phyloP scores from a whole-genome alignment of 1,140 invertebrate species.

The Drosophila yakuba region DNA sequence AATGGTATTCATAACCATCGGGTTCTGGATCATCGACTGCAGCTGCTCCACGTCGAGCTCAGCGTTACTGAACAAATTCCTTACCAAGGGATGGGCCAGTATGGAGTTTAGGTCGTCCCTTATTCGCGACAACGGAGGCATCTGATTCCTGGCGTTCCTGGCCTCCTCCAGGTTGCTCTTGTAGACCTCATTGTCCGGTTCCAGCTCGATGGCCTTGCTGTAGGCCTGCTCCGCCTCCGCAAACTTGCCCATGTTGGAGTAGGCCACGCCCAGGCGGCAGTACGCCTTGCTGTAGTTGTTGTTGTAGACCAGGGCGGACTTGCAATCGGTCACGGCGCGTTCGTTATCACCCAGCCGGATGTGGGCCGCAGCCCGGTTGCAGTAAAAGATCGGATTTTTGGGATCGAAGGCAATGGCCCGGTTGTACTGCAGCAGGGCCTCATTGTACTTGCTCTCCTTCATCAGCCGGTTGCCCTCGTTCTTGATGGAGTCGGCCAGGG shows the following conservation, averaged over 20 bases:
- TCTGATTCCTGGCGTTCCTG: slow-evolving; percentile 88
- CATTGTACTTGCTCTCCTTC: slow-evolving; percentile 91
- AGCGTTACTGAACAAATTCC: slow-evolving; percentile 74
- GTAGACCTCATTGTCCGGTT: slow-evolving; percentile 97
- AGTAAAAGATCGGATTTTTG: slow-evolving; percentile 96
- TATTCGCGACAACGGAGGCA: slow-evolving; percentile 57
- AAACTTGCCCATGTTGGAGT: slow-evolving; percentile 92
- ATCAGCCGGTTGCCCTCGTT: slow-evolving; percentile 95
- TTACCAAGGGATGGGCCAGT: slow-evolving; percentile 68
- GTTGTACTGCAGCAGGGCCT: slow-evolving; percentile 93
- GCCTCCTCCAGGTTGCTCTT: slow-evolving; percentile 93
- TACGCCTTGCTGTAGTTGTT: slow-evolving; percentile 97
- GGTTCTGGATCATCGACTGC: slow-evolving; percentile 75
- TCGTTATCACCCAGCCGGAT: slow-evolving; percentile 93
- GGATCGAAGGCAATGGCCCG: slow-evolving; percentile 93
- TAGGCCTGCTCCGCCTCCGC: slow-evolving; percentile 94
- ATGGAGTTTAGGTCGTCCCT: slow-evolving; percentile 69
- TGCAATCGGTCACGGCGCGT: slow-evolving; percentile 94
- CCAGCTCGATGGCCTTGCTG: slow-evolving; percentile 94
- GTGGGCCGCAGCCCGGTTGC: slow-evolving; percentile 96
- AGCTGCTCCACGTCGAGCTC: slow-evolving; percentile 74
- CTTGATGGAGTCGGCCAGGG: slow-evolving; percentile 91
- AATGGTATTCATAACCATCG: slow-evolving; percentile 73
- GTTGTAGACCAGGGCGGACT: slow-evolving; percentile 94
- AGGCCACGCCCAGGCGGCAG: slow-evolving; percentile 95